A percentile compares a stretch with the other conserved stretches of the same genome.
phyloP scores from a whole-genome alignment of 2,888 invertebrate species.

The Lamellibrachia columna region DNA sequence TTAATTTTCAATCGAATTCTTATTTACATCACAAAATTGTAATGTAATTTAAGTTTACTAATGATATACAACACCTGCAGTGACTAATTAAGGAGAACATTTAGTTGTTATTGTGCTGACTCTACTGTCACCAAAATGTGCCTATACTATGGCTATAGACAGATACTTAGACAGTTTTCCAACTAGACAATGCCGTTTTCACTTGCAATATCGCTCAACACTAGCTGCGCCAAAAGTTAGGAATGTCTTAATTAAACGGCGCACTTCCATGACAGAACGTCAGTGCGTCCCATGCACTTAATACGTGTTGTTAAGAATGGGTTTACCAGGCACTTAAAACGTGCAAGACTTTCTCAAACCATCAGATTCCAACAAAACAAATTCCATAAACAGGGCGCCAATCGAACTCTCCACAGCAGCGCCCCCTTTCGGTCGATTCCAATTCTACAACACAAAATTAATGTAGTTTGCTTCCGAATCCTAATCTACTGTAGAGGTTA shows the following conservation, averaged over 20 bases:
- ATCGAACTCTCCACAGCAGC: not conserved
- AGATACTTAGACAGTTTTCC: too few relatives aligned
- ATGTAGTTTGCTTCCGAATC: not conserved
- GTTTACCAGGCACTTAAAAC: not conserved
- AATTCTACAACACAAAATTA: not conserved
- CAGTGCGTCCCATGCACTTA: not conserved
- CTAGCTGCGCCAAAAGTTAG: not conserved
- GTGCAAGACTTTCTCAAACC: not conserved
- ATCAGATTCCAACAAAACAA: not conserved
- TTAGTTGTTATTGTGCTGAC: not conserved
- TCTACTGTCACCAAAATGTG: not conserved
- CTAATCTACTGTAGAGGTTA: too few relatives aligned
- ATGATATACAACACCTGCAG: too few relatives aligned
- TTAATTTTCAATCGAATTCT: too few relatives aligned
- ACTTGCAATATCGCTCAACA: constrained; percentile 2
- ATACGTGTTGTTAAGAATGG: not conserved
- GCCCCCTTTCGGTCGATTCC: not conserved
- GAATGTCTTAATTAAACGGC: not conserved
- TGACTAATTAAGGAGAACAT: too few relatives aligned
- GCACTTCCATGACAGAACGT: not conserved
- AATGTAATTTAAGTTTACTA: too few relatives aligned
- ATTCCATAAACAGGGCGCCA: not conserved
- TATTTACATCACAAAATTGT: too few relatives aligned
- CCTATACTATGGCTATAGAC: not conserved
- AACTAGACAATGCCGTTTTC: not conserved